Conservation (phyloP, 2,888 invertebrate genomes). For the Andrena dorsata region DNA sequence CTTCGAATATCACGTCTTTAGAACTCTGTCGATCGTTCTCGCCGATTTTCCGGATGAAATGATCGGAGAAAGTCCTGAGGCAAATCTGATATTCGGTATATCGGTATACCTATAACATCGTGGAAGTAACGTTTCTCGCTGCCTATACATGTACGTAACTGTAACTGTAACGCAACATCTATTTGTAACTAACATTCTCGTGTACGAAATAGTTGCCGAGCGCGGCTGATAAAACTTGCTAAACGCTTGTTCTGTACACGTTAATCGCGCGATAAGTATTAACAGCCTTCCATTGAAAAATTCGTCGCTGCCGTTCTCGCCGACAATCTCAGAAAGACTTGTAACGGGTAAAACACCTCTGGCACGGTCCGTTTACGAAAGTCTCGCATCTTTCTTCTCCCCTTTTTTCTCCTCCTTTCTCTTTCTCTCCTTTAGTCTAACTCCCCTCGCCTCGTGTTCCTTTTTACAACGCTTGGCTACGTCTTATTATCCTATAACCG, state of each 20-base stretch:
- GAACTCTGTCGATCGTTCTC: constrained; percentile 42
- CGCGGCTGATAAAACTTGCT: constrained; percentile 9
- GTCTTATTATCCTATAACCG: constrained; percentile 44
- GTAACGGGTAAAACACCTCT: not conserved
- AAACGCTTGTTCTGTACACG: not conserved
- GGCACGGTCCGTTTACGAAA: not conserved
- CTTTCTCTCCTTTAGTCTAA: not conserved
- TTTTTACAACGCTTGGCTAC: constrained; percentile 23
- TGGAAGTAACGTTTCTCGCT: constrained; percentile 44
- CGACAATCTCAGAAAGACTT: constrained; percentile 10
- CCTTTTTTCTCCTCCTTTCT: not conserved
- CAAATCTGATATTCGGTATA: constrained; percentile 43
- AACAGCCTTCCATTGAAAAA: constrained; percentile 5
- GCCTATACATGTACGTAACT: constrained; percentile 1
- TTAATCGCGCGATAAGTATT: constrained; percentile 19
- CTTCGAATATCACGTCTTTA: constrained; percentile 62
- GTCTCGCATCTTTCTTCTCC: not conserved
- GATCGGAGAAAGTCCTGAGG: constrained; percentile 51
- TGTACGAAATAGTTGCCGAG: constrained; percentile 6
- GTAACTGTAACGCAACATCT: not conserved
- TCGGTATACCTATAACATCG: constrained; percentile 23
- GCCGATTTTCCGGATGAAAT: constrained; percentile 38
- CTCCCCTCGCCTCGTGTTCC: not conserved
- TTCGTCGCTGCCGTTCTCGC: not conserved
- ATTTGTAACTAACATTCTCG: not conserved